Conservation (phyloP, 1,140 invertebrate species). For the Macrobrachium nipponense region DNA sequence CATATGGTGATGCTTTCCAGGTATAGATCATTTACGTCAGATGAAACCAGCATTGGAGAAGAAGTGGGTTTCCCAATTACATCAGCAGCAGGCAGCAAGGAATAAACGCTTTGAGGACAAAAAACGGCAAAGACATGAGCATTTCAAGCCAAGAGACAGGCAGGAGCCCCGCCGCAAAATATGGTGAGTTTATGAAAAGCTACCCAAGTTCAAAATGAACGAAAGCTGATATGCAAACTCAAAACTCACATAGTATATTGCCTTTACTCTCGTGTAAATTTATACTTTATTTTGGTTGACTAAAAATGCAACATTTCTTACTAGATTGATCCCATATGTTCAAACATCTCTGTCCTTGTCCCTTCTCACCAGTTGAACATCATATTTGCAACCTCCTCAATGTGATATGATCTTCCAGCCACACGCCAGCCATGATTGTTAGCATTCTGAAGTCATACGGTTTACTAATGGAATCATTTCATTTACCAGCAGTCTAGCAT, state of each 20-base stretch:
- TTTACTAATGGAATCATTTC: neutral
- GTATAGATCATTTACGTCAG: conserved; percentile 48
- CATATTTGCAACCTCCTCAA: too few species aligned
- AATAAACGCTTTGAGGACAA: conserved; percentile 42
- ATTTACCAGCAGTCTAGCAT: neutral
- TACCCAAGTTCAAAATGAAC: neutral
- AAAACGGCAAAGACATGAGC: conserved; percentile 22
- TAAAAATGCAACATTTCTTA: too few species aligned
- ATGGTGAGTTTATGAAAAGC: conserved; percentile 23
- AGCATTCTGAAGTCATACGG: neutral
- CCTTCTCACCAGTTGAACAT: too few species aligned
- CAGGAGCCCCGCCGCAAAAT: conserved; percentile 35
- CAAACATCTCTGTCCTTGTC: too few species aligned
- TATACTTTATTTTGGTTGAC: too few species aligned
- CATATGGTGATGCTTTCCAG: conserved; percentile 6
- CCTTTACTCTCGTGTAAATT: too few species aligned
- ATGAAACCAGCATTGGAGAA: conserved; percentile 39
- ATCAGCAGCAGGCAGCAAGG: conserved; percentile 24
- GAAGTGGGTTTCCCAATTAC: conserved; percentile 26
- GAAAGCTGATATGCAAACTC: neutral
- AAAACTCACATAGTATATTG: too few species aligned
- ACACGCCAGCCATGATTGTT: too few species aligned
- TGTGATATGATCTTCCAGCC: too few species aligned
- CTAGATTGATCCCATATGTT: too few species aligned
- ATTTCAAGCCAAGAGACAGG: conserved; percentile 8